Conservation (phyloP, 2,797 vertebrate genomes). For the Eurystomus glaucurus region DNA sequence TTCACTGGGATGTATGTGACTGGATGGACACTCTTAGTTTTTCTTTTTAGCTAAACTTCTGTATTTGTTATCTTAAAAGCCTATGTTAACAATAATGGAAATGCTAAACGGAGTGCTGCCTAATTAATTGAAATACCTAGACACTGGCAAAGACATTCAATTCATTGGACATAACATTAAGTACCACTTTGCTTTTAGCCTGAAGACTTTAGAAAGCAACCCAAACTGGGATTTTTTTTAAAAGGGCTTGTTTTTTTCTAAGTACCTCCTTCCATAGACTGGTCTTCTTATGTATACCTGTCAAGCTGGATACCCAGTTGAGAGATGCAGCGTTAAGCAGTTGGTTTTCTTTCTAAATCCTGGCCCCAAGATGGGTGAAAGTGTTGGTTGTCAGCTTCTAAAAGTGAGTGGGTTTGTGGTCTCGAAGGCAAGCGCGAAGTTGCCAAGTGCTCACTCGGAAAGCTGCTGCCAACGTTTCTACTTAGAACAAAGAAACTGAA, state of each 20-base stretch:
- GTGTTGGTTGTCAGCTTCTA: slow-evolving; percentile 20
- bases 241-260: background rate
- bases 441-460: background rate
- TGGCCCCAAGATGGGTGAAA: background rate
- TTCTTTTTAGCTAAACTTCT: background rate
- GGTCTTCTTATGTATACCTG: accelerated
- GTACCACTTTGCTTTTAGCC: background rate
- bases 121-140: background rate
- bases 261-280: background rate
- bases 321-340: background rate
- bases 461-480: background rate
- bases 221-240: background rate
- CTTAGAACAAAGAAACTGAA: background rate
- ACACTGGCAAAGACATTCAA: background rate
- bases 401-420: slow-evolving; percentile 2
- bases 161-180: background rate
- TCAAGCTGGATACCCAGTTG: background rate
- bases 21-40: background rate
- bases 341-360: background rate
- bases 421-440: background rate
- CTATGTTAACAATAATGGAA: background rate
- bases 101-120: background rate
- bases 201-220: background rate
- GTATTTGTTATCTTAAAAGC: background rate
- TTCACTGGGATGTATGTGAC: background rate